A percentile compares a stretch with the other conserved stretches of the same genome.
Evolutionary conservation across 1,140 invertebrate genomes (phyloP).

Genomic region (Camponotus floridanus): DNA sequence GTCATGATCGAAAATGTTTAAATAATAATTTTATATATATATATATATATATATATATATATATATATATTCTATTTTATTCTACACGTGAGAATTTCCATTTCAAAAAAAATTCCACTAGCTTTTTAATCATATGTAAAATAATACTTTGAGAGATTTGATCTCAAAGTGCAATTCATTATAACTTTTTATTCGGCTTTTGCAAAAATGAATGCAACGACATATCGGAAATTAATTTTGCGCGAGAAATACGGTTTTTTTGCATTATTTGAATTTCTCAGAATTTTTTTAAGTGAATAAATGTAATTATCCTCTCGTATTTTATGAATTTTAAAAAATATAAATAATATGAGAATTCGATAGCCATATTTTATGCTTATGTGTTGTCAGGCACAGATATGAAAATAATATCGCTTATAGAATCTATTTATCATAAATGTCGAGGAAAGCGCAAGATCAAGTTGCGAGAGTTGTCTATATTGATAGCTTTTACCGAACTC

Average conservation of each 20-base stretch:
- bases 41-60: not conserved
- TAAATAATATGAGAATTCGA: constrained; percentile 6
- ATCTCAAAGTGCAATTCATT: not conserved
- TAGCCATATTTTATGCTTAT: constrained; percentile 14
- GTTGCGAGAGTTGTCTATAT: constrained; percentile 13
- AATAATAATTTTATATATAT: not conserved
- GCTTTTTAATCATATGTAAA: constrained; percentile 19
- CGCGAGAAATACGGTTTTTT: not conserved
- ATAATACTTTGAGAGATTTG: not conserved
- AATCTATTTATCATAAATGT: not conserved
- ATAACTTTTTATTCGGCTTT: not conserved
- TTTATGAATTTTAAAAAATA: constrained; percentile 1
- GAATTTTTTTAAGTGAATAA: not conserved
- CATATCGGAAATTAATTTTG: not conserved
- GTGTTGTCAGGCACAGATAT: not conserved
- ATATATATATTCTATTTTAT: not conserved
- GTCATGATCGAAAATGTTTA: not conserved
- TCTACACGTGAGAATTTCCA: not conserved
- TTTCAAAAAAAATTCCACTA: not conserved
- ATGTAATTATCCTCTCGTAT: not conserved
- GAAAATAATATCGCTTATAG: constrained; percentile 11
- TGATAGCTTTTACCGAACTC: constrained; percentile 42
- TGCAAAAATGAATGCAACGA: not conserved
- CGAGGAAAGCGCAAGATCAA: constrained; percentile 8
- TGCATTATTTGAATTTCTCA: not conserved